Base-by-base conservation (phyloP, 2,113 vertebrate genomes). In the Myotis brandtii region DNA sequence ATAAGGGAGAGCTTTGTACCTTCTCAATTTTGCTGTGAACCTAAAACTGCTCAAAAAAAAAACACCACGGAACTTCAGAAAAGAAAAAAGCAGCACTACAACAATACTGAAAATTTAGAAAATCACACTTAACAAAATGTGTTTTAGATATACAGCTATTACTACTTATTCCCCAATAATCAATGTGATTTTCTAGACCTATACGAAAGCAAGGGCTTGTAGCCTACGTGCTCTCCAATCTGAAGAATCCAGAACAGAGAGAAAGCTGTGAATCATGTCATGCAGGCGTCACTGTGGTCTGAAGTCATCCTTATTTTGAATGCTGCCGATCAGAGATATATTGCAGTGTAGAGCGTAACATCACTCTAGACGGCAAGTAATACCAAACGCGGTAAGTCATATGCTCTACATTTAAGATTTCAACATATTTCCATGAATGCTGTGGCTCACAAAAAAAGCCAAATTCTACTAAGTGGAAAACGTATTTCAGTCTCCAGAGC, bases 401-500 rank as follows among this genome's bases (percentile, higher is more conserved):
- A 52, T 48, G 89, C 72, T 67, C 95, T 89, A 73, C 86, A 73
- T 90, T 81, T 82, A 91, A 48, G 69, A 96, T 73, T 94, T 95
- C 89, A 91, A 91, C 82, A 77, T 93, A 93, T 95, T 97, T 97
- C 94, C 94, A 95, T 27, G 32, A 95, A 94, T 83, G 77, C 32
- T 72, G 76, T 52, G 46, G 95, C 76, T 79, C 86, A 91, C 40
- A 34, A 37, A 81, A 81, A 70, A 75, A 48, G 40, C 46, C 79
- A 96, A 97, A 79, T 89, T 89, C 50, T 89, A 86, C 86, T 93
- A 95, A 96, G 79, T 95, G 96, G 96, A 97, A 97, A 97, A 89
- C 25, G 6, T 70, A 96, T 80, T 91, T 94, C 52, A 64, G 93
- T 83, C 86, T 96, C 82, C 56, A 96, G 77, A 93, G 94, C 66